These are phyloP conservation scores for Chaenodraco wilsoni DNA, from an alignment of 2,797 vertebrate species.

Conservation along the genomic window DNA sequence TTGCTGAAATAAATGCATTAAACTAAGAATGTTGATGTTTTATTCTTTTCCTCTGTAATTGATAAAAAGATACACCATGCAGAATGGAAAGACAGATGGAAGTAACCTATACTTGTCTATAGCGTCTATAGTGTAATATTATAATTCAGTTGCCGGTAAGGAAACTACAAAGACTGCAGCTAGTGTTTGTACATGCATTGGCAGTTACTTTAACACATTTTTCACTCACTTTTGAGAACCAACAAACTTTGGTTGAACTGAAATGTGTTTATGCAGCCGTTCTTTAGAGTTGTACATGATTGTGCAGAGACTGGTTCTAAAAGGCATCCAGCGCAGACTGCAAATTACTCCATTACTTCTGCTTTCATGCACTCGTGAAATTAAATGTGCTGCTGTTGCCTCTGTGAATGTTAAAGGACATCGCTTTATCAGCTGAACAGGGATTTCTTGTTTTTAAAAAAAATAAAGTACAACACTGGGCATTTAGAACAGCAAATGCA, in stretches of 20 bases:
- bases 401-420: not conserved
- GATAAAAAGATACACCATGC: not conserved
- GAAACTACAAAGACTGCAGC: not conserved
- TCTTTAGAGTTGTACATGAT: conserved; percentile 8
- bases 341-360: conserved; percentile 4
- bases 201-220: not conserved
- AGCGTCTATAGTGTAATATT: not conserved
- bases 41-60: not conserved
- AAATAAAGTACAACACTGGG: not conserved
- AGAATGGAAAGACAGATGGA: not conserved
- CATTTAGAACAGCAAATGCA: conserved; percentile 6
- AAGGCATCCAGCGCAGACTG: not conserved
- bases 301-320: not conserved
- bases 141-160: not conserved
- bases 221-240: not conserved
- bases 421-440: conserved; percentile 1
- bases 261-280: conserved; percentile 3
- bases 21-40: not conserved
- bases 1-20: not conserved
- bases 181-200: not conserved
- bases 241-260: not conserved
- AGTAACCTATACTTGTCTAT: no score
- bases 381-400: conserved; percentile 14
- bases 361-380: not conserved
- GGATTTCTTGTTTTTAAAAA: not conserved